Evolutionary conservation across 2,797 vertebrate genomes (phyloP), one percentile per base, ranked within the genome.

Genomic region (Picus viridis): DNA sequence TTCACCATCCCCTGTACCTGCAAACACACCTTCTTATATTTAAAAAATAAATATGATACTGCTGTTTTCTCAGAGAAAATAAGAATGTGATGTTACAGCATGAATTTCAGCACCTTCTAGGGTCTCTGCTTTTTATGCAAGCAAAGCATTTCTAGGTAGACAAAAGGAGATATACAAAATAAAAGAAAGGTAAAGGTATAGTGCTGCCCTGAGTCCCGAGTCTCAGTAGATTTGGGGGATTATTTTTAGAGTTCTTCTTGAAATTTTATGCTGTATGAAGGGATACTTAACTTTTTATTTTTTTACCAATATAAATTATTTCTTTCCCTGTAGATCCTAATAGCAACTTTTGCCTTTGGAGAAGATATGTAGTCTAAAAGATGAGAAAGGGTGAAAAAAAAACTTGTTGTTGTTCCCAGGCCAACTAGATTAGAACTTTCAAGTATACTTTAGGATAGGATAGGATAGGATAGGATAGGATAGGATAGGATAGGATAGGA

Each of bases 241-340:
- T 93, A 85, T 91, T 95, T 95, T 95, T 85, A 81, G 72, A 87
- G 14, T 63, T 14, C 5, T 5, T 65, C 20, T 64, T 92, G 51
- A 90, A 77, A 47, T 71, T 83, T 74, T 36, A n/a, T 72, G 24
- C 12, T 80, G 8, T n/a, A 77, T 69, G 49, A 77, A 76, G 29
- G 24, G 18, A 68, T 6, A 47, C 0, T 54, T 67, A 54, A 45
- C 9, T 30, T 49, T 74, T 36, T 10, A 8, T 45, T 18, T 43
- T 45, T 16, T 64, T 10, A 18, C 19, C 41, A 80, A 5, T 43
- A 73, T 4, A 73, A 72, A 2, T 61, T 17, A 22, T 5, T 11
- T 1, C 4, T 51, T 56, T 16, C 4, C 2, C 23, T 32, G 2
- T 57, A 83, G 16, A 47, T 61, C 56, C 34, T 74, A 49, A 47